phyloP scores from a whole-genome alignment of 2,113 vertebrate genomes.

The Eulemur macaco region DNA sequence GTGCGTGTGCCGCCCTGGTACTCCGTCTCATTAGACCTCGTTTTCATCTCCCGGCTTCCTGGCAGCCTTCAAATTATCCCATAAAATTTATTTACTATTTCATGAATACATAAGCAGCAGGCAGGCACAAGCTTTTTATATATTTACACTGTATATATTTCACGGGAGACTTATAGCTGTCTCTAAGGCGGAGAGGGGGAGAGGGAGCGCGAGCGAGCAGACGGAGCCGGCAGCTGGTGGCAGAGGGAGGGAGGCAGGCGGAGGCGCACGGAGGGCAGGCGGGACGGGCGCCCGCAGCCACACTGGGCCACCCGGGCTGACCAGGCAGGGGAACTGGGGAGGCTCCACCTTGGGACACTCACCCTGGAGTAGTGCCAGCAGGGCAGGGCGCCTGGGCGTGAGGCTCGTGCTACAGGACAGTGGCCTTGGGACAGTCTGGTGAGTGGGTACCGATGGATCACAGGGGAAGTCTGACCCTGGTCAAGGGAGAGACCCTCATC shows the following conservation, averaged over 20 bases:
- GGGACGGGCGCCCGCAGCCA: neutral
- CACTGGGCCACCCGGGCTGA: neutral
- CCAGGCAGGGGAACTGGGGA: neutral
- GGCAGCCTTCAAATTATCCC: slow-evolving; percentile 91
- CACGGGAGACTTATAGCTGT: slow-evolving; percentile 88
- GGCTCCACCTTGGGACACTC: too few relatives aligned
- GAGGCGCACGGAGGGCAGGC: neutral
- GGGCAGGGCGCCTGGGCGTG: neutral
- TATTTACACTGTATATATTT: slow-evolving; percentile 92
- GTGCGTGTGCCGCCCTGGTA: slow-evolving; percentile 83
- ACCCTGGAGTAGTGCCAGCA: neutral
- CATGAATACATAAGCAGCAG: slow-evolving; percentile 92
- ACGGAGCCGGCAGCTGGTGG: slow-evolving; percentile 77
- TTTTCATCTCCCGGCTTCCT: slow-evolving; percentile 88
- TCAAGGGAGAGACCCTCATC: neutral
- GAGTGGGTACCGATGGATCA: neutral
- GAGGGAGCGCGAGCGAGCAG: slow-evolving; percentile 73
- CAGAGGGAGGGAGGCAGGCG: slow-evolving; percentile 20
- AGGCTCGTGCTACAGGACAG: neutral
- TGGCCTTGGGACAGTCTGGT: neutral
- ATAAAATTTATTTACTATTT: slow-evolving; percentile 93
- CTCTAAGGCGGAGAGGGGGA: slow-evolving; percentile 85
- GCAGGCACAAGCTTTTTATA: slow-evolving; percentile 90
- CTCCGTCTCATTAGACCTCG: slow-evolving; percentile 86
- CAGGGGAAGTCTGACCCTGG: neutral